Conservation (phyloP, 2,113 vertebrate species). For the Centrocercus urophasianus region DNA sequence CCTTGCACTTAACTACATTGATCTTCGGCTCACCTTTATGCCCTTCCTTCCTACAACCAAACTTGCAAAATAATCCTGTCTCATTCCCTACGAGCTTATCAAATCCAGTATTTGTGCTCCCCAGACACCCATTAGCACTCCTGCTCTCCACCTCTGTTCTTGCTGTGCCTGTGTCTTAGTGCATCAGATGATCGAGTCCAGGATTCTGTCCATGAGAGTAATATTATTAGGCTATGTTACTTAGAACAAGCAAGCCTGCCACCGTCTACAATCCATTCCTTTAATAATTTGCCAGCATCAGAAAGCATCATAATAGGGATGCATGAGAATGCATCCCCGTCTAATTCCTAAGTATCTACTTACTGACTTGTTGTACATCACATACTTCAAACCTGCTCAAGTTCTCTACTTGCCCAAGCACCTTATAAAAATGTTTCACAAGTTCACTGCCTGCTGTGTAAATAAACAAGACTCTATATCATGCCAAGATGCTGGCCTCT, state of each 20-base stretch:
- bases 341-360: neutral
- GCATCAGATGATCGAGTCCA: neutral
- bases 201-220: neutral
- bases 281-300: neutral
- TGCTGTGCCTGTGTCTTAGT: neutral
- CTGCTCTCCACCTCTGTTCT: neutral
- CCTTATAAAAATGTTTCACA: neutral
- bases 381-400: neutral
- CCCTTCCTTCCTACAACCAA: neutral
- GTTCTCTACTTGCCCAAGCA: neutral
- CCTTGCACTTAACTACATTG: no score
- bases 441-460: neutral
- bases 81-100: neutral
- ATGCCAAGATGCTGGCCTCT: neutral
- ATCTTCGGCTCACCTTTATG: neutral
- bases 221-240: rapidly evolving
- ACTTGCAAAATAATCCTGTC: neutral
- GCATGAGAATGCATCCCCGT: neutral
- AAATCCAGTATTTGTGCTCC: neutral
- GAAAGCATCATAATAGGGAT: neutral
- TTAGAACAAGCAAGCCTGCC: neutral
- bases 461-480: neutral
- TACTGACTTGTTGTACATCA: neutral
- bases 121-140: neutral
- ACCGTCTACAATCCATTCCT: neutral